Evolutionary conservation across 2,113 vertebrate species (phyloP).

Genomic region (Haliaeetus leucogaster): DNA sequence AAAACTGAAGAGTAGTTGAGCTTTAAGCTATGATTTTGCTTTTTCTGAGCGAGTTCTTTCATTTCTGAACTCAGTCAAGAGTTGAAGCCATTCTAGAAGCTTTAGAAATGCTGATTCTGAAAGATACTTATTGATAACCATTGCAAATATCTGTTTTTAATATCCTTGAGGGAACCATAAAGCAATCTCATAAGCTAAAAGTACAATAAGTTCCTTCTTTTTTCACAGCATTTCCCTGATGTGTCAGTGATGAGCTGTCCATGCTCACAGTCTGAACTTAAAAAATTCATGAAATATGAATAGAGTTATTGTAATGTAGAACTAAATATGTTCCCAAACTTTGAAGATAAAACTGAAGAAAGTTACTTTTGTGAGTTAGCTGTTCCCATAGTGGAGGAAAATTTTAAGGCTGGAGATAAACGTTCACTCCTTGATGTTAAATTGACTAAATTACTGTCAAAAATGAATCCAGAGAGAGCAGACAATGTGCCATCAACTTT

Average conservation of each 20-base stretch:
- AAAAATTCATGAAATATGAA: conserved; percentile 39
- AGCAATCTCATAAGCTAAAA: conserved; percentile 4
- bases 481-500: background rate
- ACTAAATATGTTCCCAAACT: background rate
- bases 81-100: background rate
- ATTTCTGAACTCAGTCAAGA: background rate
- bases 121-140: conserved; percentile 39
- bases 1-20: background rate
- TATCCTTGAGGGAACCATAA: conserved; percentile 13
- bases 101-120: conserved; percentile 19
- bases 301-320: background rate
- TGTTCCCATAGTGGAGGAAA: background rate
- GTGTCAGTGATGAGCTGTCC: conserved; percentile 35
- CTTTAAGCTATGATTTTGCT: background rate
- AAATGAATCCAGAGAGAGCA: background rate
- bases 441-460: background rate
- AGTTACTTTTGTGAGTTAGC: background rate
- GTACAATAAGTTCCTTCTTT: conserved; percentile 16
- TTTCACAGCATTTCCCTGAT: conserved; percentile 4
- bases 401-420: background rate
- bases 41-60: background rate
- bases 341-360: conserved; percentile 22
- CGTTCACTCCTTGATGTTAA: background rate
- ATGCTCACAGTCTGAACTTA: background rate
- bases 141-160: conserved; percentile 18